Percentiles rank a stretch among this genome's conserved stretches.
Evolutionary conservation across 2,888 invertebrate genomes (phyloP).

Genomic region (Lasioglossum vierecki): DNA sequence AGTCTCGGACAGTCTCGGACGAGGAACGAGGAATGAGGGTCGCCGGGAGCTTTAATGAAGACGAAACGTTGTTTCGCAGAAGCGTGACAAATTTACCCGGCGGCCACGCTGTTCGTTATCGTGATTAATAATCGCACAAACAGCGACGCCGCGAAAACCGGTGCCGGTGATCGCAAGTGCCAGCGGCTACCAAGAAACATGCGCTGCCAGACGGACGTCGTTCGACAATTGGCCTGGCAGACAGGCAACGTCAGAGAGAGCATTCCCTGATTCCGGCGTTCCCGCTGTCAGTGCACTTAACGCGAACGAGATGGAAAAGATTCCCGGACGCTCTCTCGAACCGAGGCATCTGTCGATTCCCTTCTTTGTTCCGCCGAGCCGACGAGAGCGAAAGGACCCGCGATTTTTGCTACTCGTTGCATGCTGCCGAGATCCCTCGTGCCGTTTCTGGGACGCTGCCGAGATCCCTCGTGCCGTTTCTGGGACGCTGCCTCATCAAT

Average conservation of each 20-base stretch:
- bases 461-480: neutral
- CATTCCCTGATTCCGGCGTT: constrained; percentile 44
- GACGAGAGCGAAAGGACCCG: constrained; percentile 26
- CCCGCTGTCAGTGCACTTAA: constrained; percentile 34
- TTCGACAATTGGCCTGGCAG: constrained; percentile 70
- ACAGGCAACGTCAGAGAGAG: constrained; percentile 54
- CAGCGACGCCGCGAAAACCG: neutral
- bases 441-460: neutral
- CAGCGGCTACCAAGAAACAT: constrained; percentile 46
- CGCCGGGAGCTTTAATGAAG: constrained; percentile 38
- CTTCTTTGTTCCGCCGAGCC: constrained; percentile 37
- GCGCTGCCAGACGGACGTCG: constrained; percentile 37
- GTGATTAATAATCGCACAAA: constrained; percentile 61
- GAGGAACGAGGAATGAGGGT: neutral
- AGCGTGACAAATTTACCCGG: constrained; percentile 45
- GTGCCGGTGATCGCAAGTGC: constrained; percentile 26
- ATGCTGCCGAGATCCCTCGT: neutral
- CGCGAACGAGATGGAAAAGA: constrained; percentile 42
- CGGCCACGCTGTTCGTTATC: constrained; percentile 50
- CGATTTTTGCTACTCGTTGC: constrained; percentile 26
- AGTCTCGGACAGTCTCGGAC: neutral
- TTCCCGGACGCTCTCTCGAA: constrained; percentile 2
- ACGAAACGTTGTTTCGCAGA: constrained; percentile 51
- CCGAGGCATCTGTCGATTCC: constrained; percentile 44
- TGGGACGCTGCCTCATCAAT: neutral